phyloP scores from a whole-genome alignment of 2,888 invertebrate genomes.

The Orthosia incerta region DNA sequence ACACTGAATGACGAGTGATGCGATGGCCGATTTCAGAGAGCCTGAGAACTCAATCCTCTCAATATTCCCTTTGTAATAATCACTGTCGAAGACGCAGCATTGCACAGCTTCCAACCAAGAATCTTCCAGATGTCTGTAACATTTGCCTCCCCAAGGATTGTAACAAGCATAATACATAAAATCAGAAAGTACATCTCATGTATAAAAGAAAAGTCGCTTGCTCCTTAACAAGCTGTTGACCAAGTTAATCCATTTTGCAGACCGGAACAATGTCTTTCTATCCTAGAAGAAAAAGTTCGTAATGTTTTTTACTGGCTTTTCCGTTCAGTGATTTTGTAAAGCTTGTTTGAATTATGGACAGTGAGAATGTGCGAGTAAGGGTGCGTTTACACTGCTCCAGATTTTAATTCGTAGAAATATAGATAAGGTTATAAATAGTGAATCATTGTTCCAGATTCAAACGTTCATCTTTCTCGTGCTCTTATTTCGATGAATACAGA shows the following conservation, averaged over 20 bases:
- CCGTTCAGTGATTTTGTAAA: neutral
- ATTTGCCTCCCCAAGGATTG: constrained; percentile 12
- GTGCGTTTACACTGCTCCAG: neutral
- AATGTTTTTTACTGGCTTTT: neutral
- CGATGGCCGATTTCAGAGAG: neutral
- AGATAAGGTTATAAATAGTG: too few species aligned
- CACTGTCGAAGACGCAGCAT: too few species aligned
- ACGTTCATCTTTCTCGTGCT: neutral
- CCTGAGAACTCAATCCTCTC: neutral
- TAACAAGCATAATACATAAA: constrained; percentile 28
- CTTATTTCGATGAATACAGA: too few species aligned
- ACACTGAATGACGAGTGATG: too few species aligned
- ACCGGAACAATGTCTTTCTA: constrained; percentile 3
- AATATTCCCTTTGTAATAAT: neutral
- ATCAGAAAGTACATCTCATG: constrained; percentile 9
- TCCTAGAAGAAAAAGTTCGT: neutral
- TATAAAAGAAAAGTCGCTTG: constrained; percentile 22
- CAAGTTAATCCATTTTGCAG: constrained; percentile 20
- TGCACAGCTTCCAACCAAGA: neutral
- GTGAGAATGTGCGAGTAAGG: neutral
- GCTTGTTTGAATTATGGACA: neutral
- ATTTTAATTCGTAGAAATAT: neutral
- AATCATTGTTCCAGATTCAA: too few species aligned
- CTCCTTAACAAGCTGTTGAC: constrained; percentile 4
- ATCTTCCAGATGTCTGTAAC: neutral